phyloP scores from a whole-genome alignment of 1,140 invertebrate species.

The Araneus ventricosus region DNA sequence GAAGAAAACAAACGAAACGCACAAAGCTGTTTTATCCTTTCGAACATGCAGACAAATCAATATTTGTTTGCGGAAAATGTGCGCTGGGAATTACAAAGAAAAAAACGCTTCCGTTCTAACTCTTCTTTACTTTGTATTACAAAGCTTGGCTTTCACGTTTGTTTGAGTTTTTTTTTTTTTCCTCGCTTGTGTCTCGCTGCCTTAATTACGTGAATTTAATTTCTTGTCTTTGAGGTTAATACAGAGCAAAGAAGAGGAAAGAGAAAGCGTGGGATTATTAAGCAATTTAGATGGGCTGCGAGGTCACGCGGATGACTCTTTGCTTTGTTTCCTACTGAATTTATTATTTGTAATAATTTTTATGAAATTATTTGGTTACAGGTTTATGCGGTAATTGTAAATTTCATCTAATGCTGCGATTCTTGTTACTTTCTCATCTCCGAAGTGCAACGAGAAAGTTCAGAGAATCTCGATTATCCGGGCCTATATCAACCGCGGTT shows the following conservation, averaged over 20 bases:
- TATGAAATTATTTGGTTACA: too few relatives aligned
- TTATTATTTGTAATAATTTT: too few relatives aligned
- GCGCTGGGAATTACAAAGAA: background rate
- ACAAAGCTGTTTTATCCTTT: background rate
- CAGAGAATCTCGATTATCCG: too few relatives aligned
- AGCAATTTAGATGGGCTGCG: too few relatives aligned
- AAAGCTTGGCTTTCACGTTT: background rate
- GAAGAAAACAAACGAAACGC: background rate
- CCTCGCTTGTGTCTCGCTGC: background rate
- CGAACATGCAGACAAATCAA: background rate
- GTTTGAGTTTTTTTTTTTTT: background rate
- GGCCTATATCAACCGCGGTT: too few relatives aligned
- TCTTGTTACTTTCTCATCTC: too few relatives aligned
- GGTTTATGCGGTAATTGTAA: too few relatives aligned
- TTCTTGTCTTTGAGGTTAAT: background rate
- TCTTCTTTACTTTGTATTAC: background rate
- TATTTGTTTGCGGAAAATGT: background rate
- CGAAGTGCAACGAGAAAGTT: too few relatives aligned
- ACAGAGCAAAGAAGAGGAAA: background rate
- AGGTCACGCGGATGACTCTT: too few relatives aligned
- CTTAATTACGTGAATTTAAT: slow-evolving; percentile 3
- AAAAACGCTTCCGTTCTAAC: background rate
- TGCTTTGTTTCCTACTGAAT: too few relatives aligned
- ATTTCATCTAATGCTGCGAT: too few relatives aligned
- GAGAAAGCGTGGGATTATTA: background rate